Evolutionary conservation across 2,797 vertebrate genomes (phyloP), one percentile per base, ranked within the genome.

Genomic region (Pantherophis alleghaniensis): DNA sequence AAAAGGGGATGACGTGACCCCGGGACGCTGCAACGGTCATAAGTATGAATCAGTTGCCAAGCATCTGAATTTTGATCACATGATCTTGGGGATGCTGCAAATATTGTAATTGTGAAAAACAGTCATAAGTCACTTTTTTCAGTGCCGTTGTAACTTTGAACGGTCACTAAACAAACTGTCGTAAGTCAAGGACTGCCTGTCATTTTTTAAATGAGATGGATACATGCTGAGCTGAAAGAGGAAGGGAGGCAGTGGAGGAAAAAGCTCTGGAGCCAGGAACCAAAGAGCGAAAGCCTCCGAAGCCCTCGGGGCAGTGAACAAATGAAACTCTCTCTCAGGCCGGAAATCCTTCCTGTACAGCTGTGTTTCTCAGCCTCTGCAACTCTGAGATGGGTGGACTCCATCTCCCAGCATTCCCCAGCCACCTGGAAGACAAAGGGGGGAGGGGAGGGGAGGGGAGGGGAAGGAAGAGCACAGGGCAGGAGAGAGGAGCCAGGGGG

Each of bases 311-410:
- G 24, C 86, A n/a, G 7, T 16, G 22, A 87, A n/a, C 28, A 1
- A n/a, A 20, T 14, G 26, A n/a, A 1, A n/a, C 13, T 11, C 24
- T 10, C 24, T 61, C 22, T 26, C 2, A 22, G 59, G 0, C 2
- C 22, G 7, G 60, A 7, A 11, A 24, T 0, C 1, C 24, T 10
- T 4, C 60, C 60, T 11, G 9, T 3, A 10, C 24, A 26, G 24
- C 24, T 53, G 53, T 11, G 1, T 53, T 53, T 10, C 24, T 11
- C 60, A 3, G 3, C 60, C 60, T 63, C 61, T 4, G 26, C 61
- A 1, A 5, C 61, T 63, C 10, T 63, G 0, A 63, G 61, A 11
- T 2, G 61, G 10, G 26, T 63, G 26, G 61, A 28, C 26, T 28
- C 26, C 61, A 28, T 28, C 13, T 66, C 63, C 63, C 63, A 32